These are phyloP conservation scores for Hyperoodon ampullatus DNA, from an alignment of 2,113 vertebrate genomes.

Conservation along the genomic window DNA sequence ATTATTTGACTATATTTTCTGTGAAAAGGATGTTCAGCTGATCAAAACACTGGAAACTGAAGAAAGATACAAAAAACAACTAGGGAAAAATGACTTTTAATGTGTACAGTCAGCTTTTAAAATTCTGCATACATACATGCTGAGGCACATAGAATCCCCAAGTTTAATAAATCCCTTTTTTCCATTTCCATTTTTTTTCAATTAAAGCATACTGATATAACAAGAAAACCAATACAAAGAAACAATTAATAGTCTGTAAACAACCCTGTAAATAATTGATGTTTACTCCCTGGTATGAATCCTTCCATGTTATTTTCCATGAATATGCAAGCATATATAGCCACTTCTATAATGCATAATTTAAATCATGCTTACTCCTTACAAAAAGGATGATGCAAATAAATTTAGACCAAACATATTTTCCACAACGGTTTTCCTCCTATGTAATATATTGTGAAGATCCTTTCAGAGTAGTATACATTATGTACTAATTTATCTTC, in stretches of 20 bases:
- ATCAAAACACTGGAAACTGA: background rate
- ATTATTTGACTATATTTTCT: background rate
- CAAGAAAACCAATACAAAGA: background rate
- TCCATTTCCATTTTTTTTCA: background rate
- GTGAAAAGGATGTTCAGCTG: background rate
- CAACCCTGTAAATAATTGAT: background rate
- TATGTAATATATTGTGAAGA: background rate
- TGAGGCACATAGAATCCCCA: background rate
- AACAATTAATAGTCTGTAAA: background rate
- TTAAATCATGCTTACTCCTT: background rate
- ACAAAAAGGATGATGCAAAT: background rate
- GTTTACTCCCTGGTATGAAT: background rate
- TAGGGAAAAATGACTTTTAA: background rate
- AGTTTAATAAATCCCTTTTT: background rate
- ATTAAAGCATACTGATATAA: background rate
- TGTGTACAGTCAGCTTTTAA: background rate
- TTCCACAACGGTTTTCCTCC: background rate
- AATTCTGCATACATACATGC: background rate
- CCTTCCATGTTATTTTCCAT: background rate
- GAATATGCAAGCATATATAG: background rate
- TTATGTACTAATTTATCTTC: background rate
- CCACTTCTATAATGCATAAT: background rate
- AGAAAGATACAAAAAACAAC: background rate
- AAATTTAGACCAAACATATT: background rate
- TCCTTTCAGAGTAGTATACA: background rate